Evolutionary conservation across 2,113 vertebrate genomes (phyloP).

Genomic region (Oryzias melastigma): DNA sequence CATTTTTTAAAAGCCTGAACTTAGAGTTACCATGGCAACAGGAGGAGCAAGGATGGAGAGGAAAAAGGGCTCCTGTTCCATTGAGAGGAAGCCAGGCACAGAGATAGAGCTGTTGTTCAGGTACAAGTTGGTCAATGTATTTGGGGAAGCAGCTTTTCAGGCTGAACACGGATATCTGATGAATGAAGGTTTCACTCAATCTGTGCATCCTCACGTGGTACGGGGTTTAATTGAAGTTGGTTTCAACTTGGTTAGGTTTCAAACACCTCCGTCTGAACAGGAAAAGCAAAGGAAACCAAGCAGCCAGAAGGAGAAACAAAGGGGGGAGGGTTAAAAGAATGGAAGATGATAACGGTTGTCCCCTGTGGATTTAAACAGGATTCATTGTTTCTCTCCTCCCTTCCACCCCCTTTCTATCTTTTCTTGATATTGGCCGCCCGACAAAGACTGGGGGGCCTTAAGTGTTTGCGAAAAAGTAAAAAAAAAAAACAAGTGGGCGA

Average conservation of each 20-base stretch:
- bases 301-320: conserved; percentile 6
- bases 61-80: conserved; percentile 35
- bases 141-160: conserved; percentile 26
- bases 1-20: conserved; percentile 68
- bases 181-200: conserved; percentile 35
- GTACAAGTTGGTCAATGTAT: conserved; percentile 18
- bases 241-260: conserved; percentile 11
- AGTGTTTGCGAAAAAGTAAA: conserved; percentile 40
- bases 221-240: conserved; percentile 21
- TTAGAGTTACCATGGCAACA: conserved; percentile 78
- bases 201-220: neutral
- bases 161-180: conserved; percentile 22
- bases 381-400: conserved; percentile 28
- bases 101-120: conserved; percentile 20
- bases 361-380: conserved; percentile 38
- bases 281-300: conserved; percentile 11
- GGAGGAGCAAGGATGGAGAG: conserved; percentile 59
- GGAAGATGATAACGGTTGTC: conserved; percentile 36
- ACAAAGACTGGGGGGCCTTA: conserved; percentile 39
- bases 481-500: conserved; percentile 34
- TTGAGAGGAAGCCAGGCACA: conserved; percentile 18
- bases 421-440: conserved; percentile 28
- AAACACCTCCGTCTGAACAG: conserved; percentile 2
- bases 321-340: conserved; percentile 18
- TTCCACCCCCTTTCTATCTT: conserved; percentile 29